Conservation (phyloP, 2,888 invertebrate genomes). For the Nemurella pictetii region DNA sequence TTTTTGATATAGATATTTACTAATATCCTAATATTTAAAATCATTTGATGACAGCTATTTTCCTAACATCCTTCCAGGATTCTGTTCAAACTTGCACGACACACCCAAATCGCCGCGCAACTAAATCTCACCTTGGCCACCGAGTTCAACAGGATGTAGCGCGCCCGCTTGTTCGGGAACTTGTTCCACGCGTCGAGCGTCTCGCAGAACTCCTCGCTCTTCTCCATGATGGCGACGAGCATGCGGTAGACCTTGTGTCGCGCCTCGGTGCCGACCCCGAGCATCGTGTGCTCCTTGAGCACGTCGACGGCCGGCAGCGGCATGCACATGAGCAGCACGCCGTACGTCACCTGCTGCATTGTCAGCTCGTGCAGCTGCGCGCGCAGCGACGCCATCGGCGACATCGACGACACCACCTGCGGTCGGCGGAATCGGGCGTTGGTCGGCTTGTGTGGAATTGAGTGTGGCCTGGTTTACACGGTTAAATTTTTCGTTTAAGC, state of each 20-base stretch:
- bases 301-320: conserved; percentile 57
- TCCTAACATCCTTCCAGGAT: no score
- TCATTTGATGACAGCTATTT: no score
- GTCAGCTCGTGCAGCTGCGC: conserved; percentile 4
- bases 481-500: no score
- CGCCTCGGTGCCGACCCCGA: conserved; percentile 45
- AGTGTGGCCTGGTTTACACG: no score
- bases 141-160: neutral
- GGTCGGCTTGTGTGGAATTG: no score
- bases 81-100: no score
- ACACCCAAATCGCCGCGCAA: no score
- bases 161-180: neutral
- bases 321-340: conserved; percentile 34
- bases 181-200: neutral
- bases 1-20: no score
- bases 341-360: conserved; percentile 23
- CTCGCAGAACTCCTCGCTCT: conserved; percentile 41
- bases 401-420: conserved; percentile 48
- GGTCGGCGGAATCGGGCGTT: no score
- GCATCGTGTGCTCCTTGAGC: conserved; percentile 46
- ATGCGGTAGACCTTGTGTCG: conserved; percentile 51
- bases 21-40: no score
- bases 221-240: conserved; percentile 53
- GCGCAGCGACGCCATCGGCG: conserved; percentile 41
- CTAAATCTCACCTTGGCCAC: conserved; percentile 10